Conservation (phyloP, 2,113 vertebrate species). For the Python bivittatus region DNA sequence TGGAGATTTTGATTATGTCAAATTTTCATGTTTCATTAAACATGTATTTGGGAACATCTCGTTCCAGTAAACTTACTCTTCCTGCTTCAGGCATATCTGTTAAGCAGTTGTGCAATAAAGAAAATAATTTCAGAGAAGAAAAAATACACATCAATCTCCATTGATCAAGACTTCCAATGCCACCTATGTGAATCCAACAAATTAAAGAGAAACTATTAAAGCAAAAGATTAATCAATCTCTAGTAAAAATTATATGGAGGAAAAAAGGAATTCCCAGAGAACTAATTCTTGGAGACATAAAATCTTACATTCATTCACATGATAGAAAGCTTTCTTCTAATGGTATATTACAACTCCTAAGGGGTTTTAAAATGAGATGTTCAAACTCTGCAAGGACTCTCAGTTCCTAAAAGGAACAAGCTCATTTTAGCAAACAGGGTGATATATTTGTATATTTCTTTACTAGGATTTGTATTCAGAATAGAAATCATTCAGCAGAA, state of each 20-base stretch:
- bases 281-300: not conserved
- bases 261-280: not conserved
- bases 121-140: not conserved
- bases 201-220: constrained; percentile 1
- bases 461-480: not conserved
- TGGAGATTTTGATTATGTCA: not conserved
- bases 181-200: not conserved
- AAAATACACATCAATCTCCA: not conserved
- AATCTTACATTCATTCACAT: not conserved
- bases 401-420: not conserved
- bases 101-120: not conserved
- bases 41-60: not conserved
- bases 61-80: not conserved
- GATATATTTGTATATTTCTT: not conserved
- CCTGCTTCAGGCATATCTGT: not conserved
- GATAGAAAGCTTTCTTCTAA: not conserved
- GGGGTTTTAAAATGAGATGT: not conserved
- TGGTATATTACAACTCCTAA: not conserved
- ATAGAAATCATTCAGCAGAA: not conserved
- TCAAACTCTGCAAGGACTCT: not conserved
- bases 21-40: not conserved
- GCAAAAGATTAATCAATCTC: not conserved
- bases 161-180: not conserved
- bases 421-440: not conserved
- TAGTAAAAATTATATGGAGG: not conserved